Percentiles rank a stretch among this genome's conserved stretches.
Evolutionary conservation across 2,797 vertebrate species (phyloP).

Genomic region (Periophthalmus magnuspinnatus): DNA sequence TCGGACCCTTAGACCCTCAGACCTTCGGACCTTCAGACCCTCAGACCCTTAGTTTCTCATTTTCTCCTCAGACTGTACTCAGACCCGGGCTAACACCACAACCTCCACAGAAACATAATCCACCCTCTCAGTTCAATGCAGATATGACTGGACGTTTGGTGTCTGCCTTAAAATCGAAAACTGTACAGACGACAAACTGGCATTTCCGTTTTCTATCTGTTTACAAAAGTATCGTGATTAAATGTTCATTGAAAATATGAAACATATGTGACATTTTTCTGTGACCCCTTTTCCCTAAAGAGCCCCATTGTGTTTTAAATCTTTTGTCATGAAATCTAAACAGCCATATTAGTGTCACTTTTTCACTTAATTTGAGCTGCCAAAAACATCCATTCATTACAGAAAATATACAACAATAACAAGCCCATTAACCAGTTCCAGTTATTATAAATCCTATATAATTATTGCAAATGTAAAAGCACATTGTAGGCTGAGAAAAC

Average conservation of each 20-base stretch:
- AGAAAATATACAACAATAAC: background rate
- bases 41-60: too few relatives aligned
- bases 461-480: slow-evolving; percentile 34
- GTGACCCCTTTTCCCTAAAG: slow-evolving; percentile 60
- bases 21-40: too few relatives aligned
- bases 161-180: slow-evolving; percentile 85
- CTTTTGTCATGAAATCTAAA: slow-evolving; percentile 37
- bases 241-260: slow-evolving; percentile 66
- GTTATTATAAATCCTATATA: background rate
- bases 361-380: slow-evolving; percentile 10
- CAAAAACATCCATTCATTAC: background rate
- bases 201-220: slow-evolving; percentile 62
- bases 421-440: background rate
- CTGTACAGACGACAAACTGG: slow-evolving; percentile 49
- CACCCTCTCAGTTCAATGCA: slow-evolving; percentile 32
- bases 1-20: too few relatives aligned
- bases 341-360: slow-evolving; percentile 27
- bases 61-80: slow-evolving; percentile 54
- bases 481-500: slow-evolving; percentile 19
- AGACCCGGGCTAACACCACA: slow-evolving; percentile 12
- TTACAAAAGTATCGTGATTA: slow-evolving; percentile 73
- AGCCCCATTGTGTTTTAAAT: slow-evolving; percentile 59
- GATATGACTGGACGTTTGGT: slow-evolving; percentile 49
- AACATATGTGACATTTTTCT: slow-evolving; percentile 59
- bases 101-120: slow-evolving; percentile 32